phyloP scores from a whole-genome alignment of 1,140 invertebrate species.

The Aplysia californica region DNA sequence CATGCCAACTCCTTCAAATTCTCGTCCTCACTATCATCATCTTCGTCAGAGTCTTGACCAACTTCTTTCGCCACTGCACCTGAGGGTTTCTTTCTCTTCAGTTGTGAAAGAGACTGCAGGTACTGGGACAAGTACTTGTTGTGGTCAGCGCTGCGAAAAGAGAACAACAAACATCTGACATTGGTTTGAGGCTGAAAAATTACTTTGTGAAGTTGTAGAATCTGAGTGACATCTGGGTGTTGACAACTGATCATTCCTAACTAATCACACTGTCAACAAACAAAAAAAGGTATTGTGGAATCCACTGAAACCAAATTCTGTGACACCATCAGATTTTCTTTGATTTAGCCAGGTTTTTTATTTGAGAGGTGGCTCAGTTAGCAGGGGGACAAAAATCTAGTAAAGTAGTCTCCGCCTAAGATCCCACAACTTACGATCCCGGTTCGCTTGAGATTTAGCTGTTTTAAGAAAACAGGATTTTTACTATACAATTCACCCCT shows the following conservation, averaged over 20 bases:
- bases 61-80: slow-evolving; percentile 11
- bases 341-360: too few relatives aligned
- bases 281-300: background rate
- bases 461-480: too few relatives aligned
- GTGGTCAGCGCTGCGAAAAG: slow-evolving; percentile 62
- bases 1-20: slow-evolving; percentile 19
- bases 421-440: too few relatives aligned
- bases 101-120: slow-evolving; percentile 43
- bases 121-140: slow-evolving; percentile 62
- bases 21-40: slow-evolving; percentile 29
- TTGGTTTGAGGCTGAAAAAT: background rate
- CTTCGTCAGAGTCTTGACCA: slow-evolving; percentile 9
- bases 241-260: background rate
- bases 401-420: too few relatives aligned
- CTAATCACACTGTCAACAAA: background rate
- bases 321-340: too few relatives aligned
- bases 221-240: background rate
- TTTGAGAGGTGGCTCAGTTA: too few relatives aligned
- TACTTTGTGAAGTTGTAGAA: background rate
- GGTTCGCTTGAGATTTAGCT: too few relatives aligned
- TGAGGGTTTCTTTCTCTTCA: slow-evolving; percentile 42
- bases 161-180: background rate
- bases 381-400: too few relatives aligned
- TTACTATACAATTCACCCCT: too few relatives aligned
- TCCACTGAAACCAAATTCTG: background rate